Conservation (phyloP, 2,797 vertebrate genomes). For the Botia almorhae region DNA sequence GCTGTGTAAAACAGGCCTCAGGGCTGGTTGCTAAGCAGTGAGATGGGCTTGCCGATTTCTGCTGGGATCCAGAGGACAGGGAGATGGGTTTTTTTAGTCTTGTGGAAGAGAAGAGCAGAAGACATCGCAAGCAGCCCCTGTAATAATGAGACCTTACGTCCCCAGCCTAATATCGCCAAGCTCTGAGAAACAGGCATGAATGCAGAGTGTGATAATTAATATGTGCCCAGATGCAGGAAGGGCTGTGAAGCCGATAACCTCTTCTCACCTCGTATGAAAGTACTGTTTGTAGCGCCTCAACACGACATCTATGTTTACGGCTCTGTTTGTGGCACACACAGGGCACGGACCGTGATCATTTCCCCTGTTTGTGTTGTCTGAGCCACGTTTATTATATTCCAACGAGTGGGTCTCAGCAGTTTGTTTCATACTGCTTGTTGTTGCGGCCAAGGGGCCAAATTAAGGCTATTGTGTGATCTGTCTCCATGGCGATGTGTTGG, state of each 20-base stretch:
- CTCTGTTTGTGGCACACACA: conserved; percentile 45
- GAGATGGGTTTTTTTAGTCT: conserved; percentile 48
- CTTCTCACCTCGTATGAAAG: conserved; percentile 65
- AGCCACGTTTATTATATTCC: conserved; percentile 61
- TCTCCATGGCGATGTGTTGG: conserved; percentile 80
- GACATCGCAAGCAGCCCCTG: conserved; percentile 65
- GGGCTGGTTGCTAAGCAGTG: conserved; percentile 85
- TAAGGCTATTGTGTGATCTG: conserved; percentile 72
- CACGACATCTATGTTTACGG: conserved; percentile 47
- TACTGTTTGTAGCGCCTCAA: conserved; percentile 46
- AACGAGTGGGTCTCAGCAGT: conserved; percentile 62
- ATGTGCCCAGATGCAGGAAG: conserved; percentile 63
- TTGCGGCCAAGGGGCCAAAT: conserved; percentile 64
- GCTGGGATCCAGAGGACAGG: conserved; percentile 64
- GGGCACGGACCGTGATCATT: conserved; percentile 49
- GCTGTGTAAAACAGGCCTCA: conserved; percentile 83
- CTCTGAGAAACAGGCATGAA: conserved; percentile 70
- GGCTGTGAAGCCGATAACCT: conserved; percentile 66
- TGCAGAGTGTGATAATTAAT: conserved; percentile 71
- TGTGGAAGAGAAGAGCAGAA: conserved; percentile 48
- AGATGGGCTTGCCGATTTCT: conserved; percentile 74
- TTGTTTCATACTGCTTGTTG: conserved; percentile 66
- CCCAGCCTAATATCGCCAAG: conserved; percentile 63
- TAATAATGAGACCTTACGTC: conserved; percentile 73
- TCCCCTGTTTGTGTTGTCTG: conserved; percentile 56